Conservation (phyloP, 2,888 invertebrate species). For the Drosophila paracracens region DNA sequence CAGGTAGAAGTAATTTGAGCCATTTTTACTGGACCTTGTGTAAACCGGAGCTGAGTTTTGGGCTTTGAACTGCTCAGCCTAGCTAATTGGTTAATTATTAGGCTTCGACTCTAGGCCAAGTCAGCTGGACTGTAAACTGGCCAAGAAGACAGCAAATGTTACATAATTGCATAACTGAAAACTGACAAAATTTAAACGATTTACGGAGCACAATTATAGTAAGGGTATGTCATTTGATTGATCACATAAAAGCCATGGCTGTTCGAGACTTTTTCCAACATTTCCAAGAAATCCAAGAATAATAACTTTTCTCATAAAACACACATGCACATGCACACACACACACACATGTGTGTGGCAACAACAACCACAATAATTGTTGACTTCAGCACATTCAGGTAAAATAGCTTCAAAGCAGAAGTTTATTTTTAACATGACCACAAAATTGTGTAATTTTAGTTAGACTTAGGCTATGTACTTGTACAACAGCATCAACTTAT, state of each 20-base stretch:
- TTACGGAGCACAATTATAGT: not conserved
- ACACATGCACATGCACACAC: not conserved
- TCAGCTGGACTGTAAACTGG: not conserved
- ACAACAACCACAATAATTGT: conserved; percentile 19
- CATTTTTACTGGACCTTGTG: not conserved
- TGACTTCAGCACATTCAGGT: conserved; percentile 43
- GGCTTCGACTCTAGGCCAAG: conserved; percentile 36
- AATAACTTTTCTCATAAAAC: conserved; percentile 38
- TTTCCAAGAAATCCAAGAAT: conserved; percentile 15
- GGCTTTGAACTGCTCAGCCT: conserved; percentile 60
- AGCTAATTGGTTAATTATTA: conserved; percentile 77
- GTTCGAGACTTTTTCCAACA: not conserved
- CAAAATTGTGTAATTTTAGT: conserved; percentile 55
- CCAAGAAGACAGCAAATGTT: not conserved
- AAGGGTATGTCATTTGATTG: not conserved
- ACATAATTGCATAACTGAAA: conserved; percentile 10
- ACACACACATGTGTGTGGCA: not conserved
- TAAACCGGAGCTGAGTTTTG: conserved; percentile 18
- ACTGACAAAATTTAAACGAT: conserved; percentile 3
- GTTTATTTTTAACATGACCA: conserved; percentile 37
- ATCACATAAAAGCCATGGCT: not conserved
- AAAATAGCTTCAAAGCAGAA: conserved; percentile 21
- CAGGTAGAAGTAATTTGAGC: conserved; percentile 28
- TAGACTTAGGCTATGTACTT: conserved; percentile 42
- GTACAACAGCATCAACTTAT: conserved; percentile 6